These are phyloP conservation scores for Anastrepha obliqua DNA, from an alignment of 1,140 invertebrate genomes.

Conservation along the genomic window DNA sequence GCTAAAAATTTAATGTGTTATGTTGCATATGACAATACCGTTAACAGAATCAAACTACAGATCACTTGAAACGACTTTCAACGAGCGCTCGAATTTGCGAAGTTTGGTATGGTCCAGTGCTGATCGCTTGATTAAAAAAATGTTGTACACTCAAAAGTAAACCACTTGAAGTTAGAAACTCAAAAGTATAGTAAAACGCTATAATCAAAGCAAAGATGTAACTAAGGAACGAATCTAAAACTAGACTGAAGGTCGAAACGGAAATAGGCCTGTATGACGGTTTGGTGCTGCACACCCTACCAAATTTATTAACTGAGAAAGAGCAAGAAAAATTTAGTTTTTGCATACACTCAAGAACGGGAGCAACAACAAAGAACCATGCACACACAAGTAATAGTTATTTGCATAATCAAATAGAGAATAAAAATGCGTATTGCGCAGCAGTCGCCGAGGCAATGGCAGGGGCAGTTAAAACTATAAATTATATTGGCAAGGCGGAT, in stretches of 20 bases:
- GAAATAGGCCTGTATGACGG: not conserved
- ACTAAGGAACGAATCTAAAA: not conserved
- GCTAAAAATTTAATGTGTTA: too few species aligned
- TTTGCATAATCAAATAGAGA: conserved; percentile 44
- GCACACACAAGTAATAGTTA: not conserved
- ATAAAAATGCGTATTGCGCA: conserved; percentile 36
- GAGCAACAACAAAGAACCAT: conserved; percentile 22
- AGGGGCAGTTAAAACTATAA: conserved; percentile 22
- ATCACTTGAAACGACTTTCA: too few species aligned
- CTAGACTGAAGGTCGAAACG: conserved; percentile 12
- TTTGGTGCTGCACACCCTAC: not conserved
- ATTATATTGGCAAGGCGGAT: not conserved
- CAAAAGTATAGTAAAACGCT: not conserved
- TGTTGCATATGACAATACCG: too few species aligned
- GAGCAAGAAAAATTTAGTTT: not conserved
- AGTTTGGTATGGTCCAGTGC: too few species aligned
- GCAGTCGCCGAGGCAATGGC: not conserved
- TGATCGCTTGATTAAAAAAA: too few species aligned
- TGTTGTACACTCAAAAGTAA: not conserved
- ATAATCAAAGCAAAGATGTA: not conserved
- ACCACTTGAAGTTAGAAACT: not conserved
- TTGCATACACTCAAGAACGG: not conserved
- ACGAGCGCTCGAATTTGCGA: too few species aligned
- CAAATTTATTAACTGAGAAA: not conserved
- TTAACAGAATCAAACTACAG: too few species aligned